Conservation (phyloP, 2,888 invertebrate genomes). For the Andrena camellia region DNA sequence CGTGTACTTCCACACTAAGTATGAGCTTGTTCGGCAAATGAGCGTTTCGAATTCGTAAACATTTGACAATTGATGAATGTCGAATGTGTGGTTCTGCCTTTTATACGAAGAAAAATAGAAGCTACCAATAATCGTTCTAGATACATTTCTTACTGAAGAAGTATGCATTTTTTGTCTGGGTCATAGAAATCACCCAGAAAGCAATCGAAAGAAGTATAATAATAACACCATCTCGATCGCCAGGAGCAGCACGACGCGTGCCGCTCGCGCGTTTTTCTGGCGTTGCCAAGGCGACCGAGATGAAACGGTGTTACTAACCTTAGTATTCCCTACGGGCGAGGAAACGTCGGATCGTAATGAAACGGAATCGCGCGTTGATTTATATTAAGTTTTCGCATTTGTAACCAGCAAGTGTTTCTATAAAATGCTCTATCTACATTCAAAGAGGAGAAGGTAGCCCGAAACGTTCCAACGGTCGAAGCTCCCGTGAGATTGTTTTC, state of each 20-base stretch:
- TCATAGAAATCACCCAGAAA: slow-evolving; percentile 3
- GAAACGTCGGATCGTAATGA: background rate
- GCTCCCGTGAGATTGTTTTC: slow-evolving; percentile 8
- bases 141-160: no score
- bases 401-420: background rate
- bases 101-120: no score
- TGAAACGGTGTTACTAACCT: slow-evolving; percentile 25
- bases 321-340: background rate
- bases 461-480: background rate
- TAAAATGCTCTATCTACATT: background rate
- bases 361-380: slow-evolving; percentile 7
- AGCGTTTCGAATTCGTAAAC: no score
- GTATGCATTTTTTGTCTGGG: no score
- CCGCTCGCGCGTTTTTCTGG: slow-evolving; percentile 24
- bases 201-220: background rate
- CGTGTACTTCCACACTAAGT: no score
- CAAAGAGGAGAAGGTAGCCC: background rate
- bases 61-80: no score
- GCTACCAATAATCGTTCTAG: no score
- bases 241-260: background rate
- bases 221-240: background rate
- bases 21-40: no score
- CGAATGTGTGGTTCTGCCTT: no score
- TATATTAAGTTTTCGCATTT: background rate
- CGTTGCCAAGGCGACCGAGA: slow-evolving; percentile 31